Conservation (phyloP, 2,113 vertebrate genomes). For the Aldabrachelys gigantea region DNA sequence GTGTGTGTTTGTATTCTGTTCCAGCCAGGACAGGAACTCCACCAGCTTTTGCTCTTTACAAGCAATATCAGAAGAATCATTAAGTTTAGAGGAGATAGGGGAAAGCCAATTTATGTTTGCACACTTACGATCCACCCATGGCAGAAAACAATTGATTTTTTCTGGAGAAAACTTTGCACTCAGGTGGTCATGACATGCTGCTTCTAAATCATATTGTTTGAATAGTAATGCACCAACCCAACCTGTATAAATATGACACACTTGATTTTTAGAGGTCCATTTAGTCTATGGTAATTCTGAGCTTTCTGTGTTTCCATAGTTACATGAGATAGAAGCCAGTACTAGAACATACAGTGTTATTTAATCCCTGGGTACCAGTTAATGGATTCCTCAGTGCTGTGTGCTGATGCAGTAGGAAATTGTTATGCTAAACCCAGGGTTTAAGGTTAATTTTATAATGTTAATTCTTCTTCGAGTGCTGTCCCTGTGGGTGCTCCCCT, state of each 20-base stretch:
- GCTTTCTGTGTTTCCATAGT: background rate
- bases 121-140: background rate
- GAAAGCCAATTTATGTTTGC: background rate
- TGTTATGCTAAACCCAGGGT: background rate
- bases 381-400: background rate
- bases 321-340: background rate
- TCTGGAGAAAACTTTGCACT: background rate
- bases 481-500: no score
- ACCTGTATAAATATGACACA: background rate
- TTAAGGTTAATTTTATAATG: background rate
- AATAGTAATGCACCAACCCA: background rate
- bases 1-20: background rate
- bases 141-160: background rate
- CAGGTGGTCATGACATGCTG: accelerated
- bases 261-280: background rate
- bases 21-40: background rate
- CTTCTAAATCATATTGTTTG: background rate
- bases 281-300: background rate
- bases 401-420: background rate
- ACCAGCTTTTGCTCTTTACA: background rate
- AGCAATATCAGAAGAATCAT: background rate
- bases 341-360: background rate
- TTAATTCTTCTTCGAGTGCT: no score
- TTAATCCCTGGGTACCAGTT: background rate
- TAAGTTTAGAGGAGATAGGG: background rate